phyloP scores from a whole-genome alignment of 2,113 vertebrate genomes.

The Melanerpes aurifrons region DNA sequence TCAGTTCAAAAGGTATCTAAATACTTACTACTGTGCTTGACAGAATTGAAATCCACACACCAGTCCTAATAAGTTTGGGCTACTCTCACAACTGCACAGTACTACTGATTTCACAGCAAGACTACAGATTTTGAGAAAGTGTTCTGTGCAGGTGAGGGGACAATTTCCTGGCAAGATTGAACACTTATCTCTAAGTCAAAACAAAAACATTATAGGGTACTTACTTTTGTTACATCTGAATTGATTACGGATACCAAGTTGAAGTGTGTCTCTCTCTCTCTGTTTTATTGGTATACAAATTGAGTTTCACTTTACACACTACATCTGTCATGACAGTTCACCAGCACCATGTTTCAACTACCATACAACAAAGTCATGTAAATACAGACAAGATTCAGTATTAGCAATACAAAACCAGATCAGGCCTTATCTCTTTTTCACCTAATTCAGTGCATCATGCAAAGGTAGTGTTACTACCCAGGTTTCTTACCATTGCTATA shows the following conservation, averaged over 20 bases:
- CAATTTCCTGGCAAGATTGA: background rate
- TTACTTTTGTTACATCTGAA: background rate
- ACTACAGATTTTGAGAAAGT: background rate
- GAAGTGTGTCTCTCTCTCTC: accelerated
- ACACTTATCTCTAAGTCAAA: background rate
- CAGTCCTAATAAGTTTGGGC: background rate
- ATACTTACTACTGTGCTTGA: background rate
- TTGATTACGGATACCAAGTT: background rate
- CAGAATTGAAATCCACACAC: background rate
- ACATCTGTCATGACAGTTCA: background rate
- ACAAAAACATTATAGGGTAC: background rate
- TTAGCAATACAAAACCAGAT: background rate
- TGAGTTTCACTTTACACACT: background rate
- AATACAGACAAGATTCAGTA: background rate
- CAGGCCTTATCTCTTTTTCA: background rate
- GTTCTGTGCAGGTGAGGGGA: background rate
- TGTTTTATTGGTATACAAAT: background rate
- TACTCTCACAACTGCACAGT: accelerated
- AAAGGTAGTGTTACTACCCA: background rate
- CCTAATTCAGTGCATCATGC: background rate
- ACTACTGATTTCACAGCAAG: background rate
- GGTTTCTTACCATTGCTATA: background rate
- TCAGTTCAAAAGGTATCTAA: background rate
- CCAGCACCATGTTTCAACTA: background rate
- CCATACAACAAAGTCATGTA: background rate